These are phyloP conservation scores for Erebia aethiops DNA, from an alignment of 2,888 invertebrate genomes.

Conservation along the genomic window DNA sequence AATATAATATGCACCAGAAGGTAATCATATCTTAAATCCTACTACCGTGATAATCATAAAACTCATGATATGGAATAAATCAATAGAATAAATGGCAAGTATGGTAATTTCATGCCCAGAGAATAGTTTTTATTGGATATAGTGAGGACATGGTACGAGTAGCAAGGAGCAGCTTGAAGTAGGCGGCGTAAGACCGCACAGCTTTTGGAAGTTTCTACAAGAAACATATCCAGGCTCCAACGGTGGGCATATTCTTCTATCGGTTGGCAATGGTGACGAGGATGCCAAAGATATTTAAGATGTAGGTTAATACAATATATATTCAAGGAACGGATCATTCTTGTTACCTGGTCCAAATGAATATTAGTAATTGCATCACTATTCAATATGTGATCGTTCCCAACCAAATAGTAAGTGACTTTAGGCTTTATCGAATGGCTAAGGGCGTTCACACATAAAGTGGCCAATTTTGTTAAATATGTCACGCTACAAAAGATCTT, in stretches of 20 bases:
- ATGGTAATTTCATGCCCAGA: background rate
- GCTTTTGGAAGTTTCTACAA: too few relatives aligned
- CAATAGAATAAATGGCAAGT: background rate
- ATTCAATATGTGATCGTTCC: conserved; percentile 64
- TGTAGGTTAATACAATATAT: background rate
- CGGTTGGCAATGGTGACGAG: too few relatives aligned
- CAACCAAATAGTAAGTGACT: conserved; percentile 73
- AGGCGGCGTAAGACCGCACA: too few relatives aligned
- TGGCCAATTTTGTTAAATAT: conserved; percentile 76
- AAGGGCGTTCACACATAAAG: conserved; percentile 76
- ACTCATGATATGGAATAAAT: background rate
- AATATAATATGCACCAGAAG: too few relatives aligned
- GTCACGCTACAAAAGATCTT: conserved; percentile 81
- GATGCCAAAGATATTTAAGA: background rate
- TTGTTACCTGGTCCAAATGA: conserved; percentile 69
- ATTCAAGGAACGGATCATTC: background rate
- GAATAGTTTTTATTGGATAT: background rate
- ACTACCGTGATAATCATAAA: background rate
- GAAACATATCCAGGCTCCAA: too few relatives aligned
- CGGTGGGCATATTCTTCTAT: too few relatives aligned
- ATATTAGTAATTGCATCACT: conserved; percentile 69
- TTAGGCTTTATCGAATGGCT: conserved; percentile 79
- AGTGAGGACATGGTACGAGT: background rate
- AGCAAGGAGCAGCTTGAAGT: too few relatives aligned
- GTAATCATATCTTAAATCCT: background rate